These are phyloP conservation scores for Trinectes maculatus DNA, from an alignment of 2,113 vertebrate species.

Conservation along the genomic window DNA sequence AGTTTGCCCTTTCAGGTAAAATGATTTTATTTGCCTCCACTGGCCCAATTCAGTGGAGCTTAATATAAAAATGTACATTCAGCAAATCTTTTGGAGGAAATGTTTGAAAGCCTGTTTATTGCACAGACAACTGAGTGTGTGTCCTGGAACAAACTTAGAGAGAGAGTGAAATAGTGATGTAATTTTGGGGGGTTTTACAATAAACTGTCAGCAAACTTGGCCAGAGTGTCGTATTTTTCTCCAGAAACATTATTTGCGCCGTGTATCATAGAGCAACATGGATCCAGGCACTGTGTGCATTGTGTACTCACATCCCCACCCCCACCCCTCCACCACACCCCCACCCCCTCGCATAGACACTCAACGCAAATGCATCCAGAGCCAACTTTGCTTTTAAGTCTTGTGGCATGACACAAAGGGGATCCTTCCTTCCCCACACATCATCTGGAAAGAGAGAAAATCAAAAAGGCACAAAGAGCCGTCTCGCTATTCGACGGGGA, in stretches of 20 bases:
- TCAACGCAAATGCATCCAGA: conserved; percentile 62
- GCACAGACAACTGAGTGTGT: background rate
- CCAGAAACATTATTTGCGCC: conserved; percentile 52
- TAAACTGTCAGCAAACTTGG: conserved; percentile 67
- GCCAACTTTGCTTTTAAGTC: conserved; percentile 79
- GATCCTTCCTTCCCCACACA: conserved; percentile 73
- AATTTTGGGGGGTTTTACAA: conserved; percentile 56
- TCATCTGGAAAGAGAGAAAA: conserved; percentile 74
- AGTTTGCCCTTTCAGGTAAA: conserved; percentile 30
- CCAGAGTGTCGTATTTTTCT: conserved; percentile 37
- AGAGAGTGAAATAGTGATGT: conserved; percentile 29
- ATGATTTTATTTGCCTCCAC: conserved; percentile 8
- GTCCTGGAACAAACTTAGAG: conserved; percentile 22
- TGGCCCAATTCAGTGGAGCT: conserved; percentile 14
- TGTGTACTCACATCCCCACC: conserved; percentile 49
- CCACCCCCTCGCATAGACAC: conserved; percentile 24
- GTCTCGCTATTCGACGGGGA: conserved; percentile 71
- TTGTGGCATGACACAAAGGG: conserved; percentile 79
- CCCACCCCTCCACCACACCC: conserved; percentile 13
- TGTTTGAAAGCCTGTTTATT: conserved; percentile 40
- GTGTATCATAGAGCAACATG: conserved; percentile 61
- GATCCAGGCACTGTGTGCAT: conserved; percentile 51
- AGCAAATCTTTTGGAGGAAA: conserved; percentile 1
- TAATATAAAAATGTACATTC: conserved; percentile 32
- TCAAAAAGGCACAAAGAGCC: conserved; percentile 78